These are phyloP conservation scores for Mus musculus DNA, from an alignment of 2,113 vertebrate genomes.

Conservation along the genomic window DNA sequence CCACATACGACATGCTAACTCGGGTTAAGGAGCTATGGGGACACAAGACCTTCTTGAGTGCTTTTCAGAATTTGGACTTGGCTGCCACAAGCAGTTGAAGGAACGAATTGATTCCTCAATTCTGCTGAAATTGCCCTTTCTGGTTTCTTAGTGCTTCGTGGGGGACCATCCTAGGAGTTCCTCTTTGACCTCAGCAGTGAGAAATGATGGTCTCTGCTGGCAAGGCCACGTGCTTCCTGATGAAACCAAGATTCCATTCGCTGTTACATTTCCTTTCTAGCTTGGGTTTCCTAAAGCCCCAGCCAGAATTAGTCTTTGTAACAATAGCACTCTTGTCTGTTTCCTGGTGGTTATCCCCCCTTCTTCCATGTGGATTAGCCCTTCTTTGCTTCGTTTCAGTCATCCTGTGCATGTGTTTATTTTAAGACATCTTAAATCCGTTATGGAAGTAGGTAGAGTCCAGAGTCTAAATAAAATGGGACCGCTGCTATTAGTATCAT, in stretches of 20 bases:
- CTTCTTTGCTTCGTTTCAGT: conserved; percentile 60
- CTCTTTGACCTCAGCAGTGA: conserved; percentile 29
- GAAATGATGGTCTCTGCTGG: conserved; percentile 2
- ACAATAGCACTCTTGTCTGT: conserved; percentile 47
- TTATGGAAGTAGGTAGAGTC: conserved; percentile 73
- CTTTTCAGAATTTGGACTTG: not conserved
- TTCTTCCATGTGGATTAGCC: conserved; percentile 72
- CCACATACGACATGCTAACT: rapidly evolving
- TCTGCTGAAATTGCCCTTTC: not conserved
- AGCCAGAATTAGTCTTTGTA: conserved; percentile 75
- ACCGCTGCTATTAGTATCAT: not conserved
- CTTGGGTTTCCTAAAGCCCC: conserved; percentile 60
- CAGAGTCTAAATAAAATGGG: conserved; percentile 69
- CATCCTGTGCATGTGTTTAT: conserved; percentile 72
- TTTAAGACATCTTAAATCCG: conserved; percentile 77
- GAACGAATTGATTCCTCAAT: not conserved
- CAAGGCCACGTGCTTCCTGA: conserved; percentile 40
- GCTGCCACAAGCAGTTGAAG: not conserved
- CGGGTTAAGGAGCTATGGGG: not conserved
- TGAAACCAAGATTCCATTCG: conserved; percentile 40
- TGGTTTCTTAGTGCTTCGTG: not conserved
- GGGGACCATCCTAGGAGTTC: not conserved
- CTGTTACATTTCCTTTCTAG: conserved; percentile 59
- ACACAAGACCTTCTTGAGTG: not conserved
- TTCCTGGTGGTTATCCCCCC: conserved; percentile 72